Evolutionary conservation across 92 coral and sea anemone genomes (phyloP).

Genomic region (Porites evermanni): DNA sequence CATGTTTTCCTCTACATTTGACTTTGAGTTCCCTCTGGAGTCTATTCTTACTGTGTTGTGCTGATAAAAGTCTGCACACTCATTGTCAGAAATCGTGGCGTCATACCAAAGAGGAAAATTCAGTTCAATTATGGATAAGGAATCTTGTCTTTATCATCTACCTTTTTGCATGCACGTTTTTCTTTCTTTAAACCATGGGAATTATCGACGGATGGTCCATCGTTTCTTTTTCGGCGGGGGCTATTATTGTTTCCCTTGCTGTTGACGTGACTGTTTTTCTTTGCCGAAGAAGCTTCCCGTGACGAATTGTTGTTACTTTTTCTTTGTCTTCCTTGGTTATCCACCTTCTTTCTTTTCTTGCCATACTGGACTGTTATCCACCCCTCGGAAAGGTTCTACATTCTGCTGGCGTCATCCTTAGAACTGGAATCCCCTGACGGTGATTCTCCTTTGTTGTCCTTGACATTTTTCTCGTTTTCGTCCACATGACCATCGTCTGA

Average conservation of each 20-base stretch:
- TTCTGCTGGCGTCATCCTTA: slow-evolving; percentile 16
- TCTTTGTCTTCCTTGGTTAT: slow-evolving; percentile 7
- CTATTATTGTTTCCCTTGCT: background rate
- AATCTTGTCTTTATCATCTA: slow-evolving; percentile 15
- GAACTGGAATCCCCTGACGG: slow-evolving; percentile 12
- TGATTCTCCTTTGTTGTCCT: slow-evolving; percentile 7
- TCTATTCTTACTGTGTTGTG: slow-evolving; percentile 13
- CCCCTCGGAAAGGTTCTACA: slow-evolving; percentile 2
- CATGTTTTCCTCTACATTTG: slow-evolving; percentile 1
- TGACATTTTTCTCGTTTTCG: slow-evolving; percentile 10
- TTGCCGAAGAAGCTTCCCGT: slow-evolving; percentile 12
- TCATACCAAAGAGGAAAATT: background rate
- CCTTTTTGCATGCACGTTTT: slow-evolving; percentile 8
- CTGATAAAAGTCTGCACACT: slow-evolving; percentile 5
- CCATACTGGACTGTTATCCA: slow-evolving; percentile 15
- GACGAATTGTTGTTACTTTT: slow-evolving; percentile 14
- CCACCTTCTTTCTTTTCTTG: slow-evolving; percentile 12
- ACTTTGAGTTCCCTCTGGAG: slow-evolving; percentile 11
- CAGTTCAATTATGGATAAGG: background rate
- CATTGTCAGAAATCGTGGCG: slow-evolving; percentile 9
- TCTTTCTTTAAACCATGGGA: slow-evolving; percentile 6
- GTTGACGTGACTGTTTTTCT: slow-evolving; percentile 13
- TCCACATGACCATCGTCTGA: background rate
- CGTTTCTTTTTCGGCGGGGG: background rate
- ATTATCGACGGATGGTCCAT: slow-evolving; percentile 2